A percentile compares a stretch with the other conserved stretches of the same genome.
phyloP scores from a whole-genome alignment of 1,140 invertebrate species.

The Bradysia coprophila region DNA sequence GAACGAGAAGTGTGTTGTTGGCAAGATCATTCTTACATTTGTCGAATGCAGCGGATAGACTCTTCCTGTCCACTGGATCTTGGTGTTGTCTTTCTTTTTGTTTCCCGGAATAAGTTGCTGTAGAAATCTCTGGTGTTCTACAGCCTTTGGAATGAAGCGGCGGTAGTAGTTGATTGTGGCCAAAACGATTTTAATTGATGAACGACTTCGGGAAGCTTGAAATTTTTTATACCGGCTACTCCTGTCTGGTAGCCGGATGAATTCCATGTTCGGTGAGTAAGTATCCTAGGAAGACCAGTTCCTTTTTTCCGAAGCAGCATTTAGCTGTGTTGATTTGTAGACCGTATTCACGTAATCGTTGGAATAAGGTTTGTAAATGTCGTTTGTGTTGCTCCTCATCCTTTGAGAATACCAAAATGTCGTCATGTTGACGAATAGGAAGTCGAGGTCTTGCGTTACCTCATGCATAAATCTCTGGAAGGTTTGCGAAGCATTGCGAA shows the following conservation, averaged over 20 bases:
- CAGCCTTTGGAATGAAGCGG: slow-evolving; percentile 11
- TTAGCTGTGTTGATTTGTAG: slow-evolving; percentile 12
- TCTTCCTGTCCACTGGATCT: slow-evolving; percentile 7
- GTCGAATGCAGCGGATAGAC: slow-evolving; percentile 7
- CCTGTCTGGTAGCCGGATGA: neutral
- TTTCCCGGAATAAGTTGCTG: slow-evolving; percentile 5
- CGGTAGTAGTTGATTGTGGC: slow-evolving; percentile 24
- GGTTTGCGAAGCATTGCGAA: slow-evolving; percentile 20
- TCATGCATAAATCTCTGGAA: slow-evolving; percentile 31
- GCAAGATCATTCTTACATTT: slow-evolving; percentile 13
- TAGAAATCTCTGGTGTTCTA: slow-evolving; percentile 10
- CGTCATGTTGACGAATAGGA: slow-evolving; percentile 22
- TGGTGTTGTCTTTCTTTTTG: slow-evolving; percentile 11
- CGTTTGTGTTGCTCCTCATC: slow-evolving; percentile 11
- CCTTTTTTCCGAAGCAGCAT: slow-evolving; percentile 9
- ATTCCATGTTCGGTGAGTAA: slow-evolving; percentile 10
- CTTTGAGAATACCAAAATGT: slow-evolving; percentile 27
- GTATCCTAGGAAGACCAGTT: slow-evolving; percentile 12
- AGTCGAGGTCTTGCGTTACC: slow-evolving; percentile 20
- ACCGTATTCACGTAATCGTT: slow-evolving; percentile 9
- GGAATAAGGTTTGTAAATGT: slow-evolving; percentile 11
- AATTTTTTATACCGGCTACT: slow-evolving; percentile 6
- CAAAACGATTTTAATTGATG: slow-evolving; percentile 19
- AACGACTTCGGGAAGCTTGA: slow-evolving; percentile 12
- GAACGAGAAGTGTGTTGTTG: slow-evolving; percentile 7